Conservation (phyloP, 92 coral and sea anemone species). For the Zoanthus solanderi region DNA sequence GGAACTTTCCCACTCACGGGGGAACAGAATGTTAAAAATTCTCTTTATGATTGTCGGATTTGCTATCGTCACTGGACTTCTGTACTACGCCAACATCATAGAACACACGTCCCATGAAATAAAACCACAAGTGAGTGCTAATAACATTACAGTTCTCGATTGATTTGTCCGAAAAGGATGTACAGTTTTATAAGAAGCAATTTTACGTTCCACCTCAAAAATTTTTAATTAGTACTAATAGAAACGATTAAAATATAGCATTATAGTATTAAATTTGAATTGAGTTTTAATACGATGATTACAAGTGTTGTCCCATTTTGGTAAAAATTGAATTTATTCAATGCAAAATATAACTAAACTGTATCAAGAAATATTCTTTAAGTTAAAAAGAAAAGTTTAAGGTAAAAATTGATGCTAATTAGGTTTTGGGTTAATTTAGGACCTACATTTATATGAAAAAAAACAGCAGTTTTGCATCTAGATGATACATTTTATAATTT, state of each 20-base stretch:
- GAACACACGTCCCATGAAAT: constrained; percentile 51
- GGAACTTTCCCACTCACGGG: constrained; percentile 75
- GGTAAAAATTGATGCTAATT: too few relatives aligned
- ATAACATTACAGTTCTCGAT: background rate
- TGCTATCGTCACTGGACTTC: constrained; percentile 75
- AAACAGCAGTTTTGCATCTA: too few relatives aligned
- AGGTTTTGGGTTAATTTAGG: too few relatives aligned
- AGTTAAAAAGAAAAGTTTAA: too few relatives aligned
- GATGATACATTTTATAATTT: too few relatives aligned
- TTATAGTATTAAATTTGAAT: too few relatives aligned
- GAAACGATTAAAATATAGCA: background rate
- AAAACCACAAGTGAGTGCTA: background rate
- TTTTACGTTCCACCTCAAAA: background rate
- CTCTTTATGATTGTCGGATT: constrained; percentile 82
- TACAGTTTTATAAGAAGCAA: background rate
- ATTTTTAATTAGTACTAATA: background rate
- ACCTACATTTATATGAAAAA: too few relatives aligned
- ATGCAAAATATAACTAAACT: too few relatives aligned
- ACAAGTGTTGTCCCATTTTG: too few relatives aligned
- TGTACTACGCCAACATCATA: constrained; percentile 75
- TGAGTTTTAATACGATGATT: too few relatives aligned
- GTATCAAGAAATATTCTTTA: too few relatives aligned
- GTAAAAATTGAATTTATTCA: too few relatives aligned
- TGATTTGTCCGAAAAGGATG: background rate
- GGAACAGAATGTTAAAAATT: constrained; percentile 82